A percentile compares a stretch with the other conserved stretches of the same genome.
phyloP scores from a whole-genome alignment of 2,797 vertebrate species.

The Notamacropus eugenii region DNA sequence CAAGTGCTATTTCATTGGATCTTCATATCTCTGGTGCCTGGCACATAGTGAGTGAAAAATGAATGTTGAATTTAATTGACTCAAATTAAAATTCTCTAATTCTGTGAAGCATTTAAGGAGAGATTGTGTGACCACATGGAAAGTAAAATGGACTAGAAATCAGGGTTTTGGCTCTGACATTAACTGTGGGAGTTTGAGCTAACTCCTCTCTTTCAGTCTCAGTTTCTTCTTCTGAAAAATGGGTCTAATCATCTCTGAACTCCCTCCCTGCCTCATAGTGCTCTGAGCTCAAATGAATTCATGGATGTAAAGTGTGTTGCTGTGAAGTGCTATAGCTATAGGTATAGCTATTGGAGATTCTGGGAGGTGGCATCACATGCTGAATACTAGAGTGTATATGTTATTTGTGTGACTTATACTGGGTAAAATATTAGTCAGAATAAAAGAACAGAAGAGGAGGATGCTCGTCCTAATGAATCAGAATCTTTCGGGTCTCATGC shows the following conservation, averaged over 20 bases:
- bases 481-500: neutral
- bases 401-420: neutral
- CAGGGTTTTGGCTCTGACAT: neutral
- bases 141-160: neutral
- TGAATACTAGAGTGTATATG: neutral
- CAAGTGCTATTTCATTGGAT: neutral
- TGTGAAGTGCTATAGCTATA: neutral
- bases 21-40: neutral
- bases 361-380: neutral
- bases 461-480: neutral
- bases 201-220: neutral
- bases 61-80: neutral
- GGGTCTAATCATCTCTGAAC: neutral
- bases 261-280: neutral
- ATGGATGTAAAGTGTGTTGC: neutral
- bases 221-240: neutral
- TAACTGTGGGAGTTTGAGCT: neutral
- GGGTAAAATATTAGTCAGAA: neutral
- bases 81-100: neutral
- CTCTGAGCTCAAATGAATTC: neutral
- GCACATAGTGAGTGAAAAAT: neutral
- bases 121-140: neutral
- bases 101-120: neutral
- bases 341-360: neutral
- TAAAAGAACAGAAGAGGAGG: neutral